These are phyloP conservation scores for Taenaris catops DNA, from an alignment of 2,888 invertebrate genomes.

Conservation along the genomic window DNA sequence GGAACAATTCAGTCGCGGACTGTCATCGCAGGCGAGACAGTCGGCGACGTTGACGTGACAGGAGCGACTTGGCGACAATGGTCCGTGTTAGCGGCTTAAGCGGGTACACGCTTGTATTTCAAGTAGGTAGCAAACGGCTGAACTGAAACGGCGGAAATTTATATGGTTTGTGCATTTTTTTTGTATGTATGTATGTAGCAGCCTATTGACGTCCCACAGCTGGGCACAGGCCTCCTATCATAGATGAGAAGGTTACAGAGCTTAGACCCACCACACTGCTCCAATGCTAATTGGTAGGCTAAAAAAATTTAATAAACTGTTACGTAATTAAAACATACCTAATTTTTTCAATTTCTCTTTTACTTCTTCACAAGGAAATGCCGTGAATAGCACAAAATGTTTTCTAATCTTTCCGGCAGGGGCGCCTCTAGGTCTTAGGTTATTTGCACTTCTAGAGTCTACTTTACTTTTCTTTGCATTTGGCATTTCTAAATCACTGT, in stretches of 20 bases:
- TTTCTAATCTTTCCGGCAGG: constrained; percentile 36
- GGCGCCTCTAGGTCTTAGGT: constrained; percentile 33
- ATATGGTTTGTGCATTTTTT: no score
- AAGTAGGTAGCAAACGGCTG: no score
- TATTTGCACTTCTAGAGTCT: constrained; percentile 19
- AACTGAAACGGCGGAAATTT: no score
- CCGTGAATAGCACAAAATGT: constrained; percentile 57
- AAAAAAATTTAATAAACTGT: no score
- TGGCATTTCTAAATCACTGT: constrained; percentile 32
- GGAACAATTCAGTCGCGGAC: constrained; percentile 62
- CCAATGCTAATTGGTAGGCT: no score
- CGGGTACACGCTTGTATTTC: no score
- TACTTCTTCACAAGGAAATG: constrained; percentile 49
- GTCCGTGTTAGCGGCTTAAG: no score
- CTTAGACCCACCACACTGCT: no score
- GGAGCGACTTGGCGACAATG: constrained; percentile 42
- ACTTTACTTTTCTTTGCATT: constrained; percentile 41
- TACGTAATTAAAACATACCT: constrained; percentile 54
- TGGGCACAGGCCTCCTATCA: no score
- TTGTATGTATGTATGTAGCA: no score
- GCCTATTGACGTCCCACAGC: no score
- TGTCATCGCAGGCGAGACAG: constrained; percentile 62
- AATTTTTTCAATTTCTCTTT: constrained; percentile 47
- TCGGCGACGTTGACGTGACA: constrained; percentile 51
- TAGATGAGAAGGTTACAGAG: no score